These are phyloP conservation scores for Hypocryptadius cinnamomeus DNA, from an alignment of 2,113 vertebrate genomes.

Conservation along the genomic window DNA sequence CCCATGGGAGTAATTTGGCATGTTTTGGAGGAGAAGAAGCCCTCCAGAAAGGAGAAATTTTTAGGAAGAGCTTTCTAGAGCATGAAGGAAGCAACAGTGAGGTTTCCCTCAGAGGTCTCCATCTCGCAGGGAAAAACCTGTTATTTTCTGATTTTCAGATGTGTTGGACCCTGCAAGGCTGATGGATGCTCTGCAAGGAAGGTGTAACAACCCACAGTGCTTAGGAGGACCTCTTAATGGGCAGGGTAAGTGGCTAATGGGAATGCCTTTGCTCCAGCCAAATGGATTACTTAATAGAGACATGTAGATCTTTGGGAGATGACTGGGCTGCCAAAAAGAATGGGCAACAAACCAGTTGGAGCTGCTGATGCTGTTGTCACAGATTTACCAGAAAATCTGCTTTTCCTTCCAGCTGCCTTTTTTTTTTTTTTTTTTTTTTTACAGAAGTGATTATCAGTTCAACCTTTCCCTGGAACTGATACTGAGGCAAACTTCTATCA, in stretches of 20 bases:
- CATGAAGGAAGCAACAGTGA: background rate
- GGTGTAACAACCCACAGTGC: background rate
- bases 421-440: background rate
- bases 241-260: background rate
- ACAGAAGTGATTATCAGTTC: background rate
- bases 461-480: conserved; percentile 2
- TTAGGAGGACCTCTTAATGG: background rate
- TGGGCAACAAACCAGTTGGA: conserved; percentile 6
- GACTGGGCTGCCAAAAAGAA: background rate
- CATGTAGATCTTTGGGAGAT: background rate
- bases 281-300: background rate
- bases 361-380: conserved; percentile 30
- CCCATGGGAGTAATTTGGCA: background rate
- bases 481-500: background rate
- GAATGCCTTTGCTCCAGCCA: background rate
- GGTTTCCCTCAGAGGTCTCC: background rate
- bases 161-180: background rate
- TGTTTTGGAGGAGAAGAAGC: background rate
- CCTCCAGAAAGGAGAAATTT: background rate
- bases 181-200: background rate
- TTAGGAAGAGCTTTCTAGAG: background rate
- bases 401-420: conserved; percentile 1
- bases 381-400: conserved; percentile 39
- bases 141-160: rapidly evolving
- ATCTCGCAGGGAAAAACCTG: rapidly evolving